Percentiles rank a stretch among this genome's conserved stretches.
These are phyloP conservation scores for Dicyrtoma fusca DNA, from an alignment of 2,888 invertebrate species.

Conservation along the genomic window DNA sequence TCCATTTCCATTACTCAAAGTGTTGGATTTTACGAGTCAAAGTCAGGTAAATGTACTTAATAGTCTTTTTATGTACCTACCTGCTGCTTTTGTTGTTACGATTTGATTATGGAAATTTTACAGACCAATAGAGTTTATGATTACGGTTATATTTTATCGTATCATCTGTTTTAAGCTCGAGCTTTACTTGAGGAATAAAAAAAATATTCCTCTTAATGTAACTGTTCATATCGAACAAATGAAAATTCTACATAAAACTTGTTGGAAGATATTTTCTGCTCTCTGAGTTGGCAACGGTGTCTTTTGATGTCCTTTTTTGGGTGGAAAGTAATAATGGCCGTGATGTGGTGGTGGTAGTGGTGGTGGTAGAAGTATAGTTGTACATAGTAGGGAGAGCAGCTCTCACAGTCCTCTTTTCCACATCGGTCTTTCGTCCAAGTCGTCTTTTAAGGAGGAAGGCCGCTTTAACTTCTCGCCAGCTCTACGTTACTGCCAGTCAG, in stretches of 20 bases:
- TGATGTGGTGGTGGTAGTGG: constrained; percentile 20
- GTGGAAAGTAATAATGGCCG: constrained; percentile 27
- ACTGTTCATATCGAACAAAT: constrained; percentile 2
- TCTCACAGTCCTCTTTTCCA: neutral
- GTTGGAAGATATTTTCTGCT: neutral
- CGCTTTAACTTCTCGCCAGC: constrained; percentile 10
- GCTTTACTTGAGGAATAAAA: too few relatives aligned
- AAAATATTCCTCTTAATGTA: neutral
- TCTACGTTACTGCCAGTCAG: neutral
- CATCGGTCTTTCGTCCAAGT: neutral
- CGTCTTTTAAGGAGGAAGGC: constrained; percentile 17
- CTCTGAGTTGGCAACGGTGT: constrained; percentile 15
- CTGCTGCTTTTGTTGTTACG: constrained; percentile 30
- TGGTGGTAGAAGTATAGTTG: constrained; percentile 14
- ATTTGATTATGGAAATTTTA: constrained; percentile 35
- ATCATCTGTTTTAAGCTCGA: neutral
- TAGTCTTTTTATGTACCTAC: constrained; percentile 29
- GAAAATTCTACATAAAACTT: constrained; percentile 1
- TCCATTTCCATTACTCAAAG: constrained; percentile 26
- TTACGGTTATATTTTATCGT: constrained; percentile 19
- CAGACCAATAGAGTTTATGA: constrained; percentile 27
- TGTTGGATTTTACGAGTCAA: constrained; percentile 24
- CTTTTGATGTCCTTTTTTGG: constrained; percentile 28
- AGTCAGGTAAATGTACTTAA: constrained; percentile 31
- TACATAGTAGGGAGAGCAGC: neutral